A percentile compares a stretch with the other conserved stretches of the same genome.
Evolutionary conservation across 2,797 vertebrate genomes (phyloP).

Genomic region (Semotilus atromaculatus): DNA sequence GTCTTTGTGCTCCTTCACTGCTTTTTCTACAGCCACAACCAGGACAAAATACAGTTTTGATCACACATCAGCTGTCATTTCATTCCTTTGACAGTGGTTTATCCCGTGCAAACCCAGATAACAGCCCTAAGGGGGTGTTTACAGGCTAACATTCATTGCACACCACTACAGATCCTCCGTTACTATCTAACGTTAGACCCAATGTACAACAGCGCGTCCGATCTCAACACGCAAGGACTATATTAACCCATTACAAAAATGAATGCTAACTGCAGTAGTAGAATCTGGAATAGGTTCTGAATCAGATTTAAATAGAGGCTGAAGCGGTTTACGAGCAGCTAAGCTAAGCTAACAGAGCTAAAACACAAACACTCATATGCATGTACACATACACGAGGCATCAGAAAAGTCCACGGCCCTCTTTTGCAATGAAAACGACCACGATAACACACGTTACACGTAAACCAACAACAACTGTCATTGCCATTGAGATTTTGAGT

Average conservation of each 20-base stretch:
- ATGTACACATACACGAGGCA: slow-evolving; percentile 16
- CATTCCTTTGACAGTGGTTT: neutral
- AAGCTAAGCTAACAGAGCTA: slow-evolving; percentile 50
- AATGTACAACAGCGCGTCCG: neutral
- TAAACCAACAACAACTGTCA: neutral
- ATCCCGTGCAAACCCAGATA: neutral
- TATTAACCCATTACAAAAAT: neutral
- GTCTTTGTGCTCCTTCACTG: neutral
- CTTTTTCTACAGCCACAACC: neutral
- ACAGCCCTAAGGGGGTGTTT: neutral
- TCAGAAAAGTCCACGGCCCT: neutral
- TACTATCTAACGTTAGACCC: neutral
- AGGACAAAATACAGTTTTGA: slow-evolving; percentile 1
- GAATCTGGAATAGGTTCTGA: neutral
- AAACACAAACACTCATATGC: slow-evolving; percentile 28
- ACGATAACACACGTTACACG: neutral
- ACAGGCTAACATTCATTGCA: neutral
- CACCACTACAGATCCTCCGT: neutral
- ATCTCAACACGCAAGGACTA: neutral
- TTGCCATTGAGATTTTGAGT: neutral
- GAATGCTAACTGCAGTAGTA: neutral
- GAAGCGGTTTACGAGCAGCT: slow-evolving; percentile 16
- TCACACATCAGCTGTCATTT: neutral
- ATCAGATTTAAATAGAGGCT: neutral
- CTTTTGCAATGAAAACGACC: slow-evolving; percentile 4